Conservation (phyloP, 1,140 invertebrate genomes). For the Papilio helenus region DNA sequence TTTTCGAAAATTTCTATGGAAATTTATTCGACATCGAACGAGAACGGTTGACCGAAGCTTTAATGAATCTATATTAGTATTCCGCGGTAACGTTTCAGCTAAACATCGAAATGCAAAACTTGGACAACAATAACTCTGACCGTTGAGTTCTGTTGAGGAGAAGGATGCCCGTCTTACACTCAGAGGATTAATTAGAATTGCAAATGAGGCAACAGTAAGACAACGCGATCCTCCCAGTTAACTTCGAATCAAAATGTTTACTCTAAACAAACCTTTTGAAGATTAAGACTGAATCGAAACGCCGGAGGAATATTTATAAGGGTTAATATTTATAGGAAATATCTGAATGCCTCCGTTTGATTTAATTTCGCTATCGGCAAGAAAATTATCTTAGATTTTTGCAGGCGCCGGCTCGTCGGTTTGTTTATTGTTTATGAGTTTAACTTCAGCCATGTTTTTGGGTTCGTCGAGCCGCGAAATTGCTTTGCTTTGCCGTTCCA, state of each 20-base stretch:
- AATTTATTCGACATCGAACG: conserved; percentile 40
- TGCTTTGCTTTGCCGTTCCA: conserved; percentile 45
- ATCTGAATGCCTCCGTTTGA: conserved; percentile 41
- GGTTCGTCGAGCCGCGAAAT: conserved; percentile 53
- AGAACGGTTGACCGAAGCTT: conserved; percentile 44
- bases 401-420: conserved; percentile 39
- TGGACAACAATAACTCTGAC: conserved; percentile 60
- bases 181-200: conserved; percentile 77
- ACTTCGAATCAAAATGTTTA: conserved; percentile 77
- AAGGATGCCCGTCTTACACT: conserved; percentile 65
- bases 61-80: conserved; percentile 64
- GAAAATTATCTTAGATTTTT: conserved; percentile 47
- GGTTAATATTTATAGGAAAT: conserved; percentile 61
- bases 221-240: conserved; percentile 67
- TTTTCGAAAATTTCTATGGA: conserved; percentile 36
- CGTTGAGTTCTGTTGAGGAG: conserved; percentile 62
- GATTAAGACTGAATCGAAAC: conserved; percentile 76
- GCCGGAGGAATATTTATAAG: conserved; percentile 72
- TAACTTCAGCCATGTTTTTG: conserved; percentile 51
- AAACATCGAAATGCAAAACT: conserved; percentile 74
- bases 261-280: conserved; percentile 79
- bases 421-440: conserved; percentile 57
- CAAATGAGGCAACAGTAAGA: conserved; percentile 64
- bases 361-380: conserved; percentile 45
- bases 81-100: conserved; percentile 46